Evolutionary conservation across 2,113 vertebrate species (phyloP), one percentile per base, ranked within the genome.

Genomic region (Papio anubis): DNA sequence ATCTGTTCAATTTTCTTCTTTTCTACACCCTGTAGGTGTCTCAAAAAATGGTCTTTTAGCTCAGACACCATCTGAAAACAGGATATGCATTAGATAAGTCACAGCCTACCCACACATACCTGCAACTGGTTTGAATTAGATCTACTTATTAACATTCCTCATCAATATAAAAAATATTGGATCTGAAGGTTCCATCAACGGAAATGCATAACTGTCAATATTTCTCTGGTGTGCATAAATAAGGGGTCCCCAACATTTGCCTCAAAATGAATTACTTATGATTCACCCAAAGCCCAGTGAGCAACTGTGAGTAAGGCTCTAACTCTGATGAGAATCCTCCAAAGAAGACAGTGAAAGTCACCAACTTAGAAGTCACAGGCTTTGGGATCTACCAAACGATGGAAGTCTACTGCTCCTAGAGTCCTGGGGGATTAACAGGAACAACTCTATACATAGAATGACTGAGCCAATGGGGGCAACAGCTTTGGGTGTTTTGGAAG

Each of bases 1-100:
- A 99, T 99, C 50, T 98, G 98, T 90, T 99, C 99, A 35, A 99
- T 99, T 98, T 99, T 99, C 99, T 99, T 99, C 98, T 99, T 99
- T 96, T 99, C 99, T 72, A 99, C 96, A 79, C 99, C 99, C 94
- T 99, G 99, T 16, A 99, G 97, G 91, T 99, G 98, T 98, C 99
- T 99, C 98, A 99, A 98, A 83, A 99, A 99, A 90, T 99, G 99
- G 75, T 99, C 99, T 92, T 99, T 99, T n/a, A 99, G 98, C 96
- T 99, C 99, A 96, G 99, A 99, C 97, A 99, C 99, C 97, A 99
- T 99, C 99, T 99, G 96, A 94, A 88, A 97, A 80, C 88, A 94
- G 78, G 57, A 98, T 79, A 43, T 0, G 40, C 30, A 57, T 94
- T 92, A 84, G 35, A n/a, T 55, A 83, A 89, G 17, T 91, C 55